Base-by-base conservation (phyloP, 2,797 vertebrate genomes). In the Sebastes flavidus region DNA sequence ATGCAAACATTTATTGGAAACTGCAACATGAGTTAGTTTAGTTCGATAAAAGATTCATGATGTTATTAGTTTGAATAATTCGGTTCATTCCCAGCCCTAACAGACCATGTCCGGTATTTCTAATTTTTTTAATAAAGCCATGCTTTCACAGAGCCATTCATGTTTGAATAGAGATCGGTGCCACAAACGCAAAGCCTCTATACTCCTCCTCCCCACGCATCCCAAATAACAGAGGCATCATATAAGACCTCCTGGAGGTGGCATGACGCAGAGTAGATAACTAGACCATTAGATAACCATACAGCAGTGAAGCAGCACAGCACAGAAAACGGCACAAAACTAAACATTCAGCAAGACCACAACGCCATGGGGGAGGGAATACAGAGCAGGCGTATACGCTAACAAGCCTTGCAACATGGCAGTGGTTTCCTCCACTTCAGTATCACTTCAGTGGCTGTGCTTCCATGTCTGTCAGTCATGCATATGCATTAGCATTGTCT, bases 191-290 rank as follows among this genome's bases (percentile, higher is more conserved):
- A 80, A 77, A 83, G 72, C 78, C 68, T 77, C 77, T 76, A 87
- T 87, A 82, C 74, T 80, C 81, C 80, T 85, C 76, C 69, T 81
- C 86, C 80, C 82, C 76, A 84, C 79, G 58, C 86, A 87, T 84
- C 68, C 85, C 78, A 81, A 88, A 88, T 70, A 88, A 91, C 81
- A 83, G 86, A 89, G 84, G 84, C 83, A 42, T 87, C 89, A 91
- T 82, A 85, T 83, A 86, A 91, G 89, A 90, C 88, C 87, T 88
- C 85, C 85, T 91, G 88, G 88, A 90, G 85, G 87, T 87, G 88
- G 85, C 81, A 87, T 87, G 89, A 92, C 84, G 77, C 87, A 91
- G 83, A 89, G 80, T n/a, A 25, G 65, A 84, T 83, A 85, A 85
- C 86, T 75, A 81, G 78, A 90, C 81, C 72, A 86, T 93, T 77